These are phyloP conservation scores for Conomelus anceps DNA, from an alignment of 2,888 invertebrate species.

Conservation along the genomic window DNA sequence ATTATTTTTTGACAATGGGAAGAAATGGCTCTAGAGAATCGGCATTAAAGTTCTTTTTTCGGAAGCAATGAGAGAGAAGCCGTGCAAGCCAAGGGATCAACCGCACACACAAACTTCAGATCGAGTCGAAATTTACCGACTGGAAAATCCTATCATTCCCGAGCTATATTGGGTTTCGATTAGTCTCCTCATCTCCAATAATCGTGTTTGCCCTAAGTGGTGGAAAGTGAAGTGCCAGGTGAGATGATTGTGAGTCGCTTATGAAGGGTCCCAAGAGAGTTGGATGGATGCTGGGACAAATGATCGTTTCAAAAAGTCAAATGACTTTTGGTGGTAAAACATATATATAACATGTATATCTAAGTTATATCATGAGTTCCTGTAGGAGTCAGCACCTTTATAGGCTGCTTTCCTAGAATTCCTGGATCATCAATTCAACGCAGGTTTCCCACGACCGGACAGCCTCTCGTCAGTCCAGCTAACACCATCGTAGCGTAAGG, in stretches of 20 bases:
- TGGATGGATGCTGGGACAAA: no score
- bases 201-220: not conserved
- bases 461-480: no score
- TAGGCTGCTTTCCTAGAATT: no score
- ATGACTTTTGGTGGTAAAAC: no score
- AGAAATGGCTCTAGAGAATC: not conserved
- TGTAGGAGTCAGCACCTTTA: no score
- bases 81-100: not conserved
- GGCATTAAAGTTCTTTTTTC: not conserved
- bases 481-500: no score
- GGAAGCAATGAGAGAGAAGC: not conserved
- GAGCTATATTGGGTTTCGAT: slow-evolving; percentile 12
- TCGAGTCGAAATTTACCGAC: slow-evolving; percentile 1
- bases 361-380: no score
- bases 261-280: no score
- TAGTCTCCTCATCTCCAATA: not conserved
- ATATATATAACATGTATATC: no score
- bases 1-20: not conserved
- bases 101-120: not conserved
- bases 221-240: not conserved
- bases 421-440: no score
- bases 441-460: no score
- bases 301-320: no score
- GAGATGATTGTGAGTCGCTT: not conserved
- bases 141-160: slow-evolving; percentile 10